Conservation (phyloP, 1,140 invertebrate genomes). For the Hylaeus anthracinus region DNA sequence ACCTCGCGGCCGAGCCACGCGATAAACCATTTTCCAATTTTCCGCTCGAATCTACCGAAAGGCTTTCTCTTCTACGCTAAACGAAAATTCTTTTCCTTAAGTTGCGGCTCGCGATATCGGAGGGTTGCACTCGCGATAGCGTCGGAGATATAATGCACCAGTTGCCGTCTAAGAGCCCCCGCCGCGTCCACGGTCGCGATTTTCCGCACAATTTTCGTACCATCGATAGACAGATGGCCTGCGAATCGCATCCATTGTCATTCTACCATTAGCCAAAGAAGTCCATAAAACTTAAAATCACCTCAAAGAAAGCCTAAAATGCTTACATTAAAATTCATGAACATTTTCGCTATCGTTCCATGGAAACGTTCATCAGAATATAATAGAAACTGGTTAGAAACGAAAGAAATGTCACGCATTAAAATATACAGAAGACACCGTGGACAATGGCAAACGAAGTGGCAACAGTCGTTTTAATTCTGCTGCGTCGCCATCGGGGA, state of each 20-base stretch:
- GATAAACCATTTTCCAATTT: constrained; percentile 48
- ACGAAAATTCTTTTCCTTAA: constrained; percentile 58
- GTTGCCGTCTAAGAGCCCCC: neutral
- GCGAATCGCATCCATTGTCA: constrained; percentile 56
- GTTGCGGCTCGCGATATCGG: constrained; percentile 41
- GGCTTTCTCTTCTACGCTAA: constrained; percentile 1
- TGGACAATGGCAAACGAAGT: neutral
- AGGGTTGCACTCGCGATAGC: constrained; percentile 36
- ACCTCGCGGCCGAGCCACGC: constrained; percentile 13
- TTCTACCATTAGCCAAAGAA: constrained; percentile 32
- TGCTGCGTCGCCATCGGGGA: neutral
- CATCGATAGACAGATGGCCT: constrained; percentile 54
- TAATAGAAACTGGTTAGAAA: too few species aligned
- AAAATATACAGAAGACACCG: too few species aligned
- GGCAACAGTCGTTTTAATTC: neutral
- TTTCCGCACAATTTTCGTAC: constrained; percentile 60
- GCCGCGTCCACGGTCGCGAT: constrained; percentile 42
- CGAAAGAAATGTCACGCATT: too few species aligned
- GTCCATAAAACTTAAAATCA: constrained; percentile 15
- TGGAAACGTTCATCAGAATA: too few species aligned
- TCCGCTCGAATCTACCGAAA: constrained; percentile 32
- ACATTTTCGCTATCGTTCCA: too few species aligned
- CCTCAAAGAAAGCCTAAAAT: neutral
- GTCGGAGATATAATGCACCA: constrained; percentile 34
- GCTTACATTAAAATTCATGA: too few species aligned